Evolutionary conservation across 2,113 vertebrate genomes (phyloP), one percentile per base, ranked within the genome.

Genomic region (Puma concolor): DNA sequence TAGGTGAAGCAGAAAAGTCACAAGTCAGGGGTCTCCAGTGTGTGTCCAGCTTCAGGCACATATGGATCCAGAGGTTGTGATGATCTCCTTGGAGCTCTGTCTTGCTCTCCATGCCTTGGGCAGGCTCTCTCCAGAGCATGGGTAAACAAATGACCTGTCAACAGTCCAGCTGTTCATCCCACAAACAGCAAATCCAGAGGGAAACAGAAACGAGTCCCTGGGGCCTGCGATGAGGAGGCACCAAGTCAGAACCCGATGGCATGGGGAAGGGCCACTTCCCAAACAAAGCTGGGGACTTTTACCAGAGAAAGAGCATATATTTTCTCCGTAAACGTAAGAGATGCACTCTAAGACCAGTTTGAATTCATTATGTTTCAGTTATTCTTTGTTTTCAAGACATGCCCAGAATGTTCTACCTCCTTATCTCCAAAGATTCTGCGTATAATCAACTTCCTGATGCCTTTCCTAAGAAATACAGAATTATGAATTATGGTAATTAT

Each of bases 101-200:
- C 50, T 54, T 0, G 0, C 17, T 31, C 16, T 64, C 41, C 76
- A 33, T 0, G 0, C 80, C 50, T 23, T 7, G 16, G 21, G 27
- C 29, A 67, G 69, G 11, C 64, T 80, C n/a, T 63, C 69, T 67
- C 52, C 12, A 4, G 0, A 25, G 66, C 6, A 0, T 0, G 31
- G 29, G 25, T 11, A 72, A 71, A 41, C 2, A 66, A 71, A 41
- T 77, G n/a, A 21, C 36, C 50, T 14, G 19, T 41, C 38, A 41
- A 36, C 1, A 54, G 44, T 64, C 15, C 48, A 38, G 19, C 2
- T 13, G 38, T 48, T 71, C 12, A 27, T 54, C 12, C 52, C 50
- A 36, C 0, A 0, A 93, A 17, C 3, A 66, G 81, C 67, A 91
- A 60, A 44, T 23, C 17, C 2, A 63, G 63, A 91, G 10, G 38